Evolutionary conservation across 1,140 invertebrate species (phyloP).

Genomic region (Macrosteles quadrilineatus): DNA sequence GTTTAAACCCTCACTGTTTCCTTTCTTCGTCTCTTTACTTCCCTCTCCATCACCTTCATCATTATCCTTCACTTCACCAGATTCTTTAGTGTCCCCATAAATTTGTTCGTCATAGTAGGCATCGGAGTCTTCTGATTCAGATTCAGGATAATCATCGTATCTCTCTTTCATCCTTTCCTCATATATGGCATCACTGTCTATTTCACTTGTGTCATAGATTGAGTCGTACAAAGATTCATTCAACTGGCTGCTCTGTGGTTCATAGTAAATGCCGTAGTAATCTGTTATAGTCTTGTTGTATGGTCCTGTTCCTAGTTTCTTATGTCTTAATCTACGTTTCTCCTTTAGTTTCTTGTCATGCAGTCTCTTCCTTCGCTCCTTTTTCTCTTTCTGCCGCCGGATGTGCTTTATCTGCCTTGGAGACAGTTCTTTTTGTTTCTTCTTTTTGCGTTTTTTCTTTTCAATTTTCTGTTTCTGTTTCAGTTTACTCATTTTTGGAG

Average conservation of each 20-base stretch:
- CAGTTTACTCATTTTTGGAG: conserved; percentile 1
- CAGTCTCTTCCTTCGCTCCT: neutral
- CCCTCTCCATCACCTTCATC: too few relatives aligned
- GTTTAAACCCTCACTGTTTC: too few relatives aligned
- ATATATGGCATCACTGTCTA: neutral
- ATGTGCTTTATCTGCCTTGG: neutral
- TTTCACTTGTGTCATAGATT: neutral
- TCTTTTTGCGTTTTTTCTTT: conserved; percentile 3
- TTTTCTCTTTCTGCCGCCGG: neutral
- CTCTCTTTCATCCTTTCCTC: neutral
- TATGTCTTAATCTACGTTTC: neutral
- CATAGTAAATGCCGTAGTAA: conserved; percentile 4
- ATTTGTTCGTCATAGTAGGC: neutral
- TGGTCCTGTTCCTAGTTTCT: neutral
- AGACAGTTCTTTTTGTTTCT: neutral
- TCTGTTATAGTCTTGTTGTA: conserved; percentile 6
- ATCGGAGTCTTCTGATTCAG: neutral
- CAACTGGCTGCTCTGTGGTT: neutral
- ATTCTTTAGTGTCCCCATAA: too few relatives aligned
- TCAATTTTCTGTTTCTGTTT: conserved; percentile 2
- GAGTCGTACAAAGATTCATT: conserved; percentile 5
- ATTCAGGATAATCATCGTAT: neutral
- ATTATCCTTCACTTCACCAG: too few relatives aligned
- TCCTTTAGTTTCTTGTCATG: neutral
- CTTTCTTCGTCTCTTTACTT: too few relatives aligned